Base-by-base conservation (phyloP, 2,797 vertebrate species). In the Cirrhinus molitorella region DNA sequence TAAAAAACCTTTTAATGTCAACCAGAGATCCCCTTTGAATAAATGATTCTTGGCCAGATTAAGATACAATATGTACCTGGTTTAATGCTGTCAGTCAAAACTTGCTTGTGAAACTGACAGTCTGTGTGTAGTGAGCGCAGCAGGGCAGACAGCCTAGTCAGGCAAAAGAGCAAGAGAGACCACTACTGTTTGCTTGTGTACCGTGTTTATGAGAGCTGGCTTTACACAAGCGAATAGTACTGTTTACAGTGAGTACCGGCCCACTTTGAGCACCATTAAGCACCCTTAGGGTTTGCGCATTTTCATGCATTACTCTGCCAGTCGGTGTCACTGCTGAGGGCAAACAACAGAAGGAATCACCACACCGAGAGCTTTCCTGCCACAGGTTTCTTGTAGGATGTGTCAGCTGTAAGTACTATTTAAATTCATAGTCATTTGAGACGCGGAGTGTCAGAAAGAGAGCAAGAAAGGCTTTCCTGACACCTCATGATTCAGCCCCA, bases 351-450 rank as follows among this genome's bases (percentile, higher is more conserved):
- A 59, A 72, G 45, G 66, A 73, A 68, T 67, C 70, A 21, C 61
- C 59, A 31, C 31, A 67, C 34, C 23, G 23, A 78, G 25, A 65
- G 68, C 40, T 63, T 40, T 57, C 25, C 66, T 80, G 70, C 61
- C 23, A 13, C 8, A 13, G 55, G 14, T 31, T 68, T 66, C 75
- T 53, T 31, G 31, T 85, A 77, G 51, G 61, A 80, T 76, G 57
- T 49, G 53, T 74, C 78, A 81, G 73, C 55, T 81, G 71, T 79
- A 83, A 79, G 63, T 68, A 51, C 34, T 40, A 65, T 70, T 83
- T 80, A 49, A 85, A 76, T 75, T 70, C 40, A 72, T 1, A 72
- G 53, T 63, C 19, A 73, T 23, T n/a, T 74, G 72, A 51, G 51
- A 75, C 11, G 2, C 5, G 0, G 63, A n/a, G 31, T 80, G 65